These are phyloP conservation scores for Mesaphorura yosii DNA, from an alignment of 1,140 invertebrate genomes.

Conservation along the genomic window DNA sequence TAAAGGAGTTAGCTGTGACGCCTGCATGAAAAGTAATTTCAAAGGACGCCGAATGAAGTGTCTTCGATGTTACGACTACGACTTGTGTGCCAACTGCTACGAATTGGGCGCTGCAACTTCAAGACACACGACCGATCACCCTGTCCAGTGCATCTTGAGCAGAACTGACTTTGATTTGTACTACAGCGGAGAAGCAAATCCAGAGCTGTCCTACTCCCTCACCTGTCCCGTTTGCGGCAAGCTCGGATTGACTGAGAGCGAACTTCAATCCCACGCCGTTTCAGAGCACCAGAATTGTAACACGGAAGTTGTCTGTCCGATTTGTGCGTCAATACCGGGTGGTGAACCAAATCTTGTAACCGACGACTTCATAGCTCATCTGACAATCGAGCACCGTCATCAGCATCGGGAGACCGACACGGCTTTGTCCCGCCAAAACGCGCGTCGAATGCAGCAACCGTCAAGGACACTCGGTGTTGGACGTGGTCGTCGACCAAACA, in stretches of 20 bases:
- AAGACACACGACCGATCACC: slow-evolving; percentile 85
- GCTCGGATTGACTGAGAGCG: slow-evolving; percentile 87
- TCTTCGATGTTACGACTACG: slow-evolving; percentile 97
- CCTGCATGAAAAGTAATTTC: slow-evolving; percentile 96
- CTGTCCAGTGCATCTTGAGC: slow-evolving; percentile 96
- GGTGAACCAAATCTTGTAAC: slow-evolving; percentile 95
- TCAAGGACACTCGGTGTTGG: slow-evolving; percentile 29
- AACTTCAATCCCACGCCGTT: slow-evolving; percentile 83
- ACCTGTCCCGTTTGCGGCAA: slow-evolving; percentile 93
- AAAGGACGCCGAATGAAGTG: slow-evolving; percentile 94
- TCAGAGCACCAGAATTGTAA: slow-evolving; percentile 73
- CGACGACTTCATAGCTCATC: slow-evolving; percentile 92
- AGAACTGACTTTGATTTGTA: slow-evolving; percentile 91
- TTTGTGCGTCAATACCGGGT: slow-evolving; percentile 87
- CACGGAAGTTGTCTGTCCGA: slow-evolving; percentile 86
- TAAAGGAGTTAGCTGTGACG: slow-evolving; percentile 94
- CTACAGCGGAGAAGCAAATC: slow-evolving; percentile 82
- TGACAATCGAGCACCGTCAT: slow-evolving; percentile 84
- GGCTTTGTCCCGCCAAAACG: slow-evolving; percentile 20
- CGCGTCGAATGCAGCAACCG: slow-evolving; percentile 30
- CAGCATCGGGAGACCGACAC: slow-evolving; percentile 50
- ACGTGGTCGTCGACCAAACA: slow-evolving; percentile 30
- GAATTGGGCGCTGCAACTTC: slow-evolving; percentile 86
- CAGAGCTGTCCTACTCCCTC: slow-evolving; percentile 84
- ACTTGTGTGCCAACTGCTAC: slow-evolving; percentile 91